Evolutionary conservation across 2,888 invertebrate genomes (phyloP).

Genomic region (Cataglyphis altisquamis): DNA sequence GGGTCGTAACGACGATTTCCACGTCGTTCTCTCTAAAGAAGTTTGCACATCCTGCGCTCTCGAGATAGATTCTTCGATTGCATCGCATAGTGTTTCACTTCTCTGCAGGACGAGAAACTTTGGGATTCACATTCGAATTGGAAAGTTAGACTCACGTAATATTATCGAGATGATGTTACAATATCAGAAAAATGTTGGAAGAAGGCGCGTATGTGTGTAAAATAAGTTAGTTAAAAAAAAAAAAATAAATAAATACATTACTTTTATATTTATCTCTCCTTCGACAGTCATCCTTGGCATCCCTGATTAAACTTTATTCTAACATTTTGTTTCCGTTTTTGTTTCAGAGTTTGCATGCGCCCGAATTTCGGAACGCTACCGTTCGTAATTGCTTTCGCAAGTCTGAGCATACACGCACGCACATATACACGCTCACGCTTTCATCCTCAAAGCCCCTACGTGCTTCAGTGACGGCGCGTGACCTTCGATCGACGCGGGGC

Average conservation of each 20-base stretch:
- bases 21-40: slow-evolving; percentile 40
- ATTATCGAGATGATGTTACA: background rate
- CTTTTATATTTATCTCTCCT: background rate
- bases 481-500: slow-evolving; percentile 58
- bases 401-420: background rate
- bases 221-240: background rate
- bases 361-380: background rate
- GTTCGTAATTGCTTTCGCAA: slow-evolving; percentile 21
- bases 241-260: background rate
- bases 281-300: background rate
- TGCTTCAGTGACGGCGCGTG: slow-evolving; percentile 58
- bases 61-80: slow-evolving; percentile 35
- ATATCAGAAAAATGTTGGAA: background rate
- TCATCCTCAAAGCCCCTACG: slow-evolving; percentile 38
- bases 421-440: background rate
- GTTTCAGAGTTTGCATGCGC: background rate
- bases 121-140: background rate
- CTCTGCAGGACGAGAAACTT: slow-evolving; percentile 14
- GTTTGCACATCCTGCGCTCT: slow-evolving; percentile 20
- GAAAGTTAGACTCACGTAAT: background rate
- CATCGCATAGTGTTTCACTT: slow-evolving; percentile 13
- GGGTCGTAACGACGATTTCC: slow-evolving; percentile 39
- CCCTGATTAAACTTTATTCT: background rate
- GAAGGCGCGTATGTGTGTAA: background rate
- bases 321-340: background rate